Conservation (phyloP, 2,113 vertebrate species). For the Rutilus rutilus region DNA sequence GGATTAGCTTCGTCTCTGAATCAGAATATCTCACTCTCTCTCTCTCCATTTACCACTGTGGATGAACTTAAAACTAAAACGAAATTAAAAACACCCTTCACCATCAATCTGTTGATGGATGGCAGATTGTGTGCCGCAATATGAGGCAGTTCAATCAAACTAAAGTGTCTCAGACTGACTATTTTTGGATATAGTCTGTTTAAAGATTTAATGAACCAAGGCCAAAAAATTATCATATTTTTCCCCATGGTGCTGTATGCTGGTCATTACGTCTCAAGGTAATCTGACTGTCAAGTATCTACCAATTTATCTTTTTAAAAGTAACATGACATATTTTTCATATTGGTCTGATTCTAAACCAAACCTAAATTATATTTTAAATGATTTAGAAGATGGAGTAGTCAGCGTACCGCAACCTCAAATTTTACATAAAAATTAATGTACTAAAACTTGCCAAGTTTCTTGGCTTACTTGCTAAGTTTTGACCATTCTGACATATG, state of each 20-base stretch:
- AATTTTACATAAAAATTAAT: too few relatives aligned
- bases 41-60: slow-evolving; percentile 10
- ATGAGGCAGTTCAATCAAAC: slow-evolving; percentile 29
- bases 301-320: neutral
- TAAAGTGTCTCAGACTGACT: neutral
- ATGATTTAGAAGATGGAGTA: neutral
- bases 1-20: slow-evolving; percentile 35
- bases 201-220: slow-evolving; percentile 10
- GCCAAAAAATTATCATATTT: slow-evolving; percentile 17
- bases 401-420: neutral
- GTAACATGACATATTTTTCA: neutral
- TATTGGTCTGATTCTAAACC: neutral
- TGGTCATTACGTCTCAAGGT: neutral
- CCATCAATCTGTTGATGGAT: slow-evolving; percentile 24
- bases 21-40: neutral
- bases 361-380: neutral
- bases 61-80: slow-evolving; percentile 25
- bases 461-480: neutral
- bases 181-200: neutral
- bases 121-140: neutral
- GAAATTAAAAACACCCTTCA: slow-evolving; percentile 31
- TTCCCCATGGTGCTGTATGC: neutral
- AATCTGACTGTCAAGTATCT: slow-evolving; percentile 14
- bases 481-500: neutral
- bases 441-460: neutral